Evolutionary conservation across 1,140 invertebrate genomes (phyloP), one percentile per base, ranked within the genome.

Genomic region (Andricus grossulariae): DNA sequence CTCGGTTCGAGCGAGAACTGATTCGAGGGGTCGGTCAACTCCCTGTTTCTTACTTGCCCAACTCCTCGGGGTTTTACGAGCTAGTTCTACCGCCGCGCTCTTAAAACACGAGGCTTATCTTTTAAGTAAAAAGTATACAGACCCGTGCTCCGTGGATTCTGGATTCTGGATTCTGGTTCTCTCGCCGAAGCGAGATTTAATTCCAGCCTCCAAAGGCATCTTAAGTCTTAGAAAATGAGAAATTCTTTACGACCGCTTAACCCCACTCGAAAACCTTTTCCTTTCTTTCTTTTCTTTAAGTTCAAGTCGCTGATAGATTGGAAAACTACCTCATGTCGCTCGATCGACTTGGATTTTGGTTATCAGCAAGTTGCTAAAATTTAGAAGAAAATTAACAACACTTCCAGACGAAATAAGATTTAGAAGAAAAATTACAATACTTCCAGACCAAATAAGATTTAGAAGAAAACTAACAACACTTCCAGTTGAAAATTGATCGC

Each of bases 81-180:
- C 82, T 78, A 81, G 82, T 87, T 85, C 82, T 74, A 77, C 82
- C 80, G 57, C 75, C 78, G 80, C 76, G 79, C 79, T 80, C 77
- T 85, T 84, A 82, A 88, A 83, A 88, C 84, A 84, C 84, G 76
- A 77, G 81, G 84, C 83, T 87, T 86, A 88, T 83, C 84, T 85
- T 83, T 88, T 84, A 83, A 85, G 81, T 82, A 84, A 85, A 84
- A 85, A 84, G 76, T 83, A 85, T 78, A 85, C 75, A 76, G 74
- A 82, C 57, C 80, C 75, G 32, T 79, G 73, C 73, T 73, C 76
- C 76, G 80, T 78, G 78, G 76, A 85, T 79, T 85, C 73, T 78
- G 77, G 74, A 32, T 32, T 25, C 25, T 78, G 78, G 76, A 85
- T 79, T 85, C 73, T 78, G 77, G 74, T 83, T 82, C 77, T 77